Conservation (phyloP, 2,888 invertebrate species). For the Pollenia labialis region DNA sequence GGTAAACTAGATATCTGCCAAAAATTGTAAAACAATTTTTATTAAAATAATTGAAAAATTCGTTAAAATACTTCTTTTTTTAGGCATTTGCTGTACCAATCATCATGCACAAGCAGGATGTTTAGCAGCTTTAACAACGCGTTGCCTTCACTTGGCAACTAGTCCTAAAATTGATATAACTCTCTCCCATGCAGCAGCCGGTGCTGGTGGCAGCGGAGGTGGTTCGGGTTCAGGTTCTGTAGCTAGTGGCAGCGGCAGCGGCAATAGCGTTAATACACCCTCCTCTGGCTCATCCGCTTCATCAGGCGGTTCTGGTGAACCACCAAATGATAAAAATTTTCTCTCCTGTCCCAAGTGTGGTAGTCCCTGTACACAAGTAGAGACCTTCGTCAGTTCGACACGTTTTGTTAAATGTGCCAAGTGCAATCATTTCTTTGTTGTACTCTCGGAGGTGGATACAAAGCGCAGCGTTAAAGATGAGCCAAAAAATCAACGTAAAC, state of each 20-base stretch:
- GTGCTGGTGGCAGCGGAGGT: slow-evolving; percentile 55
- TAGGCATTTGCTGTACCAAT: slow-evolving; percentile 62
- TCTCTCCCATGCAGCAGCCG: slow-evolving; percentile 60
- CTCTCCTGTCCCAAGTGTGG: slow-evolving; percentile 98
- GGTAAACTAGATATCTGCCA: too few relatives aligned
- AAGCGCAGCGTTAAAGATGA: slow-evolving; percentile 94
- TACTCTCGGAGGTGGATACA: slow-evolving; percentile 95
- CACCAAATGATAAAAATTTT: slow-evolving; percentile 87
- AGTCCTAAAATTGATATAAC: slow-evolving; percentile 66
- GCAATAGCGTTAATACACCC: slow-evolving; percentile 70
- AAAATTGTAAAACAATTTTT: too few relatives aligned
- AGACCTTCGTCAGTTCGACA: slow-evolving; percentile 98
- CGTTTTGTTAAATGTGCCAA: slow-evolving; percentile 99
- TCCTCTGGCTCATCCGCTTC: slow-evolving; percentile 66
- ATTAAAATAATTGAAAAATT: background rate
- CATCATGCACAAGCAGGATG: slow-evolving; percentile 55
- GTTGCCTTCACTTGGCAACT: slow-evolving; percentile 66
- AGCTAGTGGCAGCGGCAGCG: slow-evolving; percentile 55
- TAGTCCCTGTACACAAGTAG: slow-evolving; percentile 98
- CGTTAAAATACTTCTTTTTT: background rate
- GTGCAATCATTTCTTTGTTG: slow-evolving; percentile 98
- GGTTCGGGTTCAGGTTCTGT: slow-evolving; percentile 59
- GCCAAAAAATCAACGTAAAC: slow-evolving; percentile 88
- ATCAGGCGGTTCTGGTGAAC: slow-evolving; percentile 83
- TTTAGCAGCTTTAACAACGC: slow-evolving; percentile 72